These are phyloP conservation scores for Cryptocephalus moraei DNA, from an alignment of 2,888 invertebrate genomes.

Conservation along the genomic window DNA sequence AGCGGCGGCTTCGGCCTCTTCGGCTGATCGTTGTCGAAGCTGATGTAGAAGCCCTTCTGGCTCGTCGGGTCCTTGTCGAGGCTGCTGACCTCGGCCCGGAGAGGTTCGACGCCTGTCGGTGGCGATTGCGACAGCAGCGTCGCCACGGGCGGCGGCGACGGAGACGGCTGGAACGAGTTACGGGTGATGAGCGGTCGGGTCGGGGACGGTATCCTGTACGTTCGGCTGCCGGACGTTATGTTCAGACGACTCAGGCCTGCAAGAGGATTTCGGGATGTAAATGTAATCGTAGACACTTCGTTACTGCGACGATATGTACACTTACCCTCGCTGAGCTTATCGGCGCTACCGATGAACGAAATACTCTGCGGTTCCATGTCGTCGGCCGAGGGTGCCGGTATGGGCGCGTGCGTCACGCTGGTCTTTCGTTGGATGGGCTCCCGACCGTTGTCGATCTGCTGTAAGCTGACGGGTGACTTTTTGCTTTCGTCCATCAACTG, in stretches of 20 bases:
- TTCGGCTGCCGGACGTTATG: constrained; percentile 79
- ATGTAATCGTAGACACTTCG: too few species aligned
- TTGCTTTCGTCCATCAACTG: constrained; percentile 34
- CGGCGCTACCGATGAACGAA: constrained; percentile 70
- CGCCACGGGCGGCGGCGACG: constrained; percentile 11
- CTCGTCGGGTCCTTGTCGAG: constrained; percentile 41
- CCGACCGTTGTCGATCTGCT: constrained; percentile 37
- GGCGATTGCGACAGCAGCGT: constrained; percentile 21
- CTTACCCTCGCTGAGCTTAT: constrained; percentile 33
- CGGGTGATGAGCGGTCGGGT: constrained; percentile 62
- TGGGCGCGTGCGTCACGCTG: constrained; percentile 44
- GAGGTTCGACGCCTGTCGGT: constrained; percentile 17
- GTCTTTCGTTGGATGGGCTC: constrained; percentile 28
- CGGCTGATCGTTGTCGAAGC: constrained; percentile 81
- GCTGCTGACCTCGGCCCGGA: constrained; percentile 37
- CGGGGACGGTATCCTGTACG: constrained; percentile 83
- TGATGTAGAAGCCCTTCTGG: constrained; percentile 87
- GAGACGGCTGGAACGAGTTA: constrained; percentile 54
- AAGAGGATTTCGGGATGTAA: constrained; percentile 3
- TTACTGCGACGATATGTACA: background rate
- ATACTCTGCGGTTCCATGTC: constrained; percentile 92
- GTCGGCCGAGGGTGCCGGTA: constrained; percentile 61
- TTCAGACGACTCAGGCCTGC: constrained; percentile 65
- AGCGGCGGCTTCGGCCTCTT: constrained; percentile 83
- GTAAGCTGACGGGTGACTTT: constrained; percentile 41